These are phyloP conservation scores for Drosophila neotestacea DNA, from an alignment of 2,888 invertebrate species.

Conservation along the genomic window DNA sequence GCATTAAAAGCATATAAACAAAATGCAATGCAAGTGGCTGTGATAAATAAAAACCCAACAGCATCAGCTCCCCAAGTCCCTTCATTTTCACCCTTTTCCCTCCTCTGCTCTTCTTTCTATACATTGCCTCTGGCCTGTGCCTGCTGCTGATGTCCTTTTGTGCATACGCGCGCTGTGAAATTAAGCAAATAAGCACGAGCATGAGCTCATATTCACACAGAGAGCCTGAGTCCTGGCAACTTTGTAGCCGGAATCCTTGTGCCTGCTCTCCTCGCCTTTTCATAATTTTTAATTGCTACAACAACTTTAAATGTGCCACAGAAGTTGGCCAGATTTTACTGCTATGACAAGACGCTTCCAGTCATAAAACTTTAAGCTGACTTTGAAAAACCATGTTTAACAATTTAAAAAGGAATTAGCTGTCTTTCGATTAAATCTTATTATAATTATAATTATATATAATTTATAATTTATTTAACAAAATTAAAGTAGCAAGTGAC, in stretches of 20 bases:
- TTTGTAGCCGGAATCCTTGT: conserved; percentile 41
- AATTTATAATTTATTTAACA: neutral
- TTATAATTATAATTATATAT: no score
- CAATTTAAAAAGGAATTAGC: neutral
- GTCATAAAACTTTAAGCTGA: conserved; percentile 1
- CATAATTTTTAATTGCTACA: conserved; percentile 61
- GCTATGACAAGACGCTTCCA: conserved; percentile 1
- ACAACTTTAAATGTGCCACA: conserved; percentile 49
- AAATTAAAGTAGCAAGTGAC: no score
- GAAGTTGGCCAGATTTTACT: conserved; percentile 10
- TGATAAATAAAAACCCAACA: conserved; percentile 60
- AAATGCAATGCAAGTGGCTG: conserved; percentile 80
- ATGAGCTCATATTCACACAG: conserved; percentile 20
- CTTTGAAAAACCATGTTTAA: neutral
- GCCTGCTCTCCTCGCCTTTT: conserved; percentile 34
- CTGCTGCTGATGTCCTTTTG: conserved; percentile 60
- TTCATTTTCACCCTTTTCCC: neutral
- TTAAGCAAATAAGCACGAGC: conserved; percentile 77
- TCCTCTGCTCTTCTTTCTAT: neutral
- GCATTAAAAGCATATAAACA: conserved; percentile 81
- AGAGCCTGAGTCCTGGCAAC: conserved; percentile 29
- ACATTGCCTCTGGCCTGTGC: conserved; percentile 26
- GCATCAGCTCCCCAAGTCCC: neutral
- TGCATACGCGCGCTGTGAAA: conserved; percentile 73
- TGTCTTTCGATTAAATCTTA: neutral